These are phyloP conservation scores for Hydrophis major DNA, from an alignment of 2,797 vertebrate genomes.

Conservation along the genomic window DNA sequence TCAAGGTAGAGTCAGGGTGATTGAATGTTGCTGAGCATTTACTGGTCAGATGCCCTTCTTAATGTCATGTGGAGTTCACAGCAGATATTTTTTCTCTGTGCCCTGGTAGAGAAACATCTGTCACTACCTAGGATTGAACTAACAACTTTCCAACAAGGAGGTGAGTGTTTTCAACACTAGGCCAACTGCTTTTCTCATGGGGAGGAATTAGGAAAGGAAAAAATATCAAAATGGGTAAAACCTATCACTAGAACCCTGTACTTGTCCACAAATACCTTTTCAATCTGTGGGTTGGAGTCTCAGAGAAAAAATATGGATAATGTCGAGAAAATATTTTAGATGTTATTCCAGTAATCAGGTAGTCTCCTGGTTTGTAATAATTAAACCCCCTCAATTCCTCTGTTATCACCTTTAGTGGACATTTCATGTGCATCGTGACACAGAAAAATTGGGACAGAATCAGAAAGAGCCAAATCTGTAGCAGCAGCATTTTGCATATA, in stretches of 20 bases:
- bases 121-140: background rate
- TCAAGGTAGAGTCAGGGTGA: no score
- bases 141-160: background rate
- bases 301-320: background rate
- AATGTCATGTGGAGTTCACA: background rate
- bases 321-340: background rate
- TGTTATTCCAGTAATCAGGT: background rate
- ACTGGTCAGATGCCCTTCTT: background rate
- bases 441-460: background rate
- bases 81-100: background rate
- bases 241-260: background rate
- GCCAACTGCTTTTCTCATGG: background rate
- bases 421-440: background rate
- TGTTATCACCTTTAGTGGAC: background rate
- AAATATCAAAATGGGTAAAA: background rate
- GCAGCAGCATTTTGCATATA: background rate
- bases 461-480: background rate
- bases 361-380: background rate
- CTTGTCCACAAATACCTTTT: background rate
- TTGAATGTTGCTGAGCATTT: no score
- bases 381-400: background rate
- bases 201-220: background rate
- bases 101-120: background rate
- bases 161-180: background rate
- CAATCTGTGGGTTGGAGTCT: background rate